Base-by-base conservation (phyloP, 2,113 vertebrate species). In the Cairina moschata region DNA sequence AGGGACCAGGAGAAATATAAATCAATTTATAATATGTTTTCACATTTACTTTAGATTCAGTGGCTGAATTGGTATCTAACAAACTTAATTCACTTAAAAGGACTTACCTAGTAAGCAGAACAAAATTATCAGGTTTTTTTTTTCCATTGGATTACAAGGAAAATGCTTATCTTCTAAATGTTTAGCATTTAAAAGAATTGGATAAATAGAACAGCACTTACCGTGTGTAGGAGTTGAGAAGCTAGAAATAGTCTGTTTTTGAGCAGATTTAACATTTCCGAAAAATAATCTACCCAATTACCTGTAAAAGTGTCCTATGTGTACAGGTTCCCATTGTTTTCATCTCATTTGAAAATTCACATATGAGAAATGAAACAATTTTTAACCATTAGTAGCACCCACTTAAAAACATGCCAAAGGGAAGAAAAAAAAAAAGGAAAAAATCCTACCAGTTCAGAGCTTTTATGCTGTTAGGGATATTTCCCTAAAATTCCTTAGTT, bases 391-490 rank as follows among this genome's bases (percentile, higher is more conserved):
- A 71, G 46, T 56, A 71, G 5, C 21, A 74, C 2, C 9, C 20
- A 82, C 2, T 2, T 86, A 54, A 91, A 91, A 91, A 9, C 36
- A 59, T 58, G 44, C 28, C 36, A 34, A 48, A 32, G 40, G 9
- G n/a, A n/a, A n/a, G n/a, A n/a, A n/a, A n/a, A n/a, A n/a, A n/a
- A n/a, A n/a, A n/a, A n/a, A n/a, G n/a, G n/a, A n/a, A n/a, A 11
- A 56, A 72, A 67, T 86, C 95, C 46, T 96, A 96, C 95, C 95
- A 32, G 93, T 76, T 93, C 83, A 87, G 83, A 87, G 62, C 29
- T 91, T 23, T 93, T 93, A 50, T 0, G 0, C 20, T 88, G 67
- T 46, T 73, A 79, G 77, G 67, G 76, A 68, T 80, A 44, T 94
- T 94, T 63, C 75, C 77, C 50, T 81, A 67, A 72, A 55, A 48